Conservation (phyloP, 2,113 vertebrate species). For the Cyprinodon tularosa region DNA sequence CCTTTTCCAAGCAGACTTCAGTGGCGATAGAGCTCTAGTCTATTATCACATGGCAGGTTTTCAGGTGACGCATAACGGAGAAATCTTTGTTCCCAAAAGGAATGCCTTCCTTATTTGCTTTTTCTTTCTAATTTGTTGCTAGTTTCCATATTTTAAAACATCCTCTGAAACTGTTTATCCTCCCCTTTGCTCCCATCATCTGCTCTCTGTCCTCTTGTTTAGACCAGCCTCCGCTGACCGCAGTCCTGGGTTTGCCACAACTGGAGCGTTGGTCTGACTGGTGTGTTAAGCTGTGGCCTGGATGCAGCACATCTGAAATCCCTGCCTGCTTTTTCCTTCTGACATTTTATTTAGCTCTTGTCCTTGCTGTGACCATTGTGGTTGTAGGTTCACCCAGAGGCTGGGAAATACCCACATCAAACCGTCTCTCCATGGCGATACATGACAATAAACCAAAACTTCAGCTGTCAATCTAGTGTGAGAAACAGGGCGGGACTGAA, state of each 20-base stretch:
- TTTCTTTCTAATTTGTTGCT: constrained; percentile 34
- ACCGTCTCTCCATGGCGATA: constrained; percentile 12
- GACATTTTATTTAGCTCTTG: constrained; percentile 33
- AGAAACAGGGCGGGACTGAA: constrained; percentile 35
- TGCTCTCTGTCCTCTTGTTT: constrained; percentile 3
- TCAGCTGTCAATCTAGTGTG: constrained; percentile 5
- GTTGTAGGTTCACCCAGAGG: constrained; percentile 64
- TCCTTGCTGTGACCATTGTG: constrained; percentile 37
- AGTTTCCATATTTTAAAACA: constrained; percentile 42
- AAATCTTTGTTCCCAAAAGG: constrained; percentile 36
- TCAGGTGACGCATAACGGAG: constrained; percentile 27
- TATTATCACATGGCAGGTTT: constrained; percentile 20
- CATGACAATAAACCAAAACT: constrained; percentile 2
- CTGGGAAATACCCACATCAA: constrained; percentile 61
- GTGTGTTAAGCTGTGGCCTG: constrained; percentile 65
- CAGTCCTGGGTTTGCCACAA: constrained; percentile 46
- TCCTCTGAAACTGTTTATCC: constrained; percentile 19
- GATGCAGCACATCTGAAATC: constrained; percentile 47
- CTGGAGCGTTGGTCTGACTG: constrained; percentile 50
- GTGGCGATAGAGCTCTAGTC: constrained; percentile 1
- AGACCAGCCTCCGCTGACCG: constrained; percentile 44
- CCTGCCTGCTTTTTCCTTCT: constrained; percentile 20
- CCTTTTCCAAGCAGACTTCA: neutral
- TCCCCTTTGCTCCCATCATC: constrained; percentile 8
- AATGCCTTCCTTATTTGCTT: constrained; percentile 20